Conservation (phyloP, 2,888 invertebrate genomes). For the Bimastos eiseni region DNA sequence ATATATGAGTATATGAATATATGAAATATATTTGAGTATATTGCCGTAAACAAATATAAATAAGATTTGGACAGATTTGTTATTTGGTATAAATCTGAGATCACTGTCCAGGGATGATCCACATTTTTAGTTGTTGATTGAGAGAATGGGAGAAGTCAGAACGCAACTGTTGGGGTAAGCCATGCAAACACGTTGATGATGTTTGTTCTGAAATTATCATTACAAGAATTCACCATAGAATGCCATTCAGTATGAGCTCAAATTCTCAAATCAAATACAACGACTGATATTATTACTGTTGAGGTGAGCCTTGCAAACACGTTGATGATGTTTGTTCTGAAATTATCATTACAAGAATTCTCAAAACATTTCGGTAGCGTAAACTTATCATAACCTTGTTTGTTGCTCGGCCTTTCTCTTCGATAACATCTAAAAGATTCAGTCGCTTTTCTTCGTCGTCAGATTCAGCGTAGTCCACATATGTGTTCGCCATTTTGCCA, state of each 20-base stretch:
- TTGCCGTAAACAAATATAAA: too few species aligned
- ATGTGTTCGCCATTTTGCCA: constrained; percentile 14
- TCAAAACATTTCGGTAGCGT: background rate
- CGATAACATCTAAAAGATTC: constrained; percentile 53
- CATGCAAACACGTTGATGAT: background rate
- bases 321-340: background rate
- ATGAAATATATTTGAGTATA: too few species aligned
- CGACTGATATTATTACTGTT: too few species aligned
- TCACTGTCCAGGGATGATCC: too few species aligned
- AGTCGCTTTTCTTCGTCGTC: constrained; percentile 24
- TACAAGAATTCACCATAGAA: background rate
- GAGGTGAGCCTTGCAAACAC: too few species aligned
- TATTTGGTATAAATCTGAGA: too few species aligned
- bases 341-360: background rate
- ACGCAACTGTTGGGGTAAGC: too few species aligned
- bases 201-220: background rate
- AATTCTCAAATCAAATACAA: too few species aligned
- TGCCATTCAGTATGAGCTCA: background rate
- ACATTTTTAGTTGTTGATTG: too few species aligned
- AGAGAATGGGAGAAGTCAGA: too few species aligned
- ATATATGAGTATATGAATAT: too few species aligned
- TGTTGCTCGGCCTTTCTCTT: constrained; percentile 53
- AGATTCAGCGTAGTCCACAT: background rate
- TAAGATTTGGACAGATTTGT: too few species aligned
- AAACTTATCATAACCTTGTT: constrained; percentile 49